Percentiles rank a stretch among this genome's conserved stretches.
phyloP scores from a whole-genome alignment of 2,797 vertebrate genomes.

The Manis pentadactyla region DNA sequence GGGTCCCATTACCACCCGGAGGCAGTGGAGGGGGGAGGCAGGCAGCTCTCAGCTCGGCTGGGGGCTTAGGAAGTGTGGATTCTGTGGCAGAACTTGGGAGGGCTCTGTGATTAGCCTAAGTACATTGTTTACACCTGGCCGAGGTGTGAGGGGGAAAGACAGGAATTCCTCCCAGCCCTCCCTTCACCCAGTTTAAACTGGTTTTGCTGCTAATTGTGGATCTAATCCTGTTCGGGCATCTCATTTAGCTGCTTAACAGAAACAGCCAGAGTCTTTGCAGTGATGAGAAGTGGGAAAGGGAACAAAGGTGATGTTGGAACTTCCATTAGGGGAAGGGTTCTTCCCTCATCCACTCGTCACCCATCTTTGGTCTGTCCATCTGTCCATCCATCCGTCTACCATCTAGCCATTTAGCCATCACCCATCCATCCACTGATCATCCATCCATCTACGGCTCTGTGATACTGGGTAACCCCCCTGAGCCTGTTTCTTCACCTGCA shows the following conservation, averaged over 20 bases:
- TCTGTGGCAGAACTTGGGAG: not conserved
- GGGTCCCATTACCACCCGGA: not conserved
- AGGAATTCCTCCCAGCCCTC: fast-evolving
- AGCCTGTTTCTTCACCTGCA: not conserved
- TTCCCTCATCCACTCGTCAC: not conserved
- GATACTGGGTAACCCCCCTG: not conserved
- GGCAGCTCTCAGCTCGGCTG: not conserved
- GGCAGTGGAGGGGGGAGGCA: not conserved
- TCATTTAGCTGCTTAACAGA: not conserved
- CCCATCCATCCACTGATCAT: not conserved
- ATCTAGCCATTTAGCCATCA: no score
- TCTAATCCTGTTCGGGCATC: not conserved
- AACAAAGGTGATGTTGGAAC: not conserved
- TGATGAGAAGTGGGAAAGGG: not conserved
- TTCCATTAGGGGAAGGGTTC: not conserved
- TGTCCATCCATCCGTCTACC: not conserved
- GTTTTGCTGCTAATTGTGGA: not conserved
- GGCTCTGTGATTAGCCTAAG: not conserved
- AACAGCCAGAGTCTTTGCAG: not conserved
- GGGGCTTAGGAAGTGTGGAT: not conserved
- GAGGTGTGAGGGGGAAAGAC: not conserved
- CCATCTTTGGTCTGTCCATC: not conserved
- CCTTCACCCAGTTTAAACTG: not conserved
- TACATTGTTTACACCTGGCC: not conserved
- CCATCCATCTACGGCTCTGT: not conserved